Conservation (phyloP, 2,888 invertebrate species). For the Synergus laeviventris region DNA sequence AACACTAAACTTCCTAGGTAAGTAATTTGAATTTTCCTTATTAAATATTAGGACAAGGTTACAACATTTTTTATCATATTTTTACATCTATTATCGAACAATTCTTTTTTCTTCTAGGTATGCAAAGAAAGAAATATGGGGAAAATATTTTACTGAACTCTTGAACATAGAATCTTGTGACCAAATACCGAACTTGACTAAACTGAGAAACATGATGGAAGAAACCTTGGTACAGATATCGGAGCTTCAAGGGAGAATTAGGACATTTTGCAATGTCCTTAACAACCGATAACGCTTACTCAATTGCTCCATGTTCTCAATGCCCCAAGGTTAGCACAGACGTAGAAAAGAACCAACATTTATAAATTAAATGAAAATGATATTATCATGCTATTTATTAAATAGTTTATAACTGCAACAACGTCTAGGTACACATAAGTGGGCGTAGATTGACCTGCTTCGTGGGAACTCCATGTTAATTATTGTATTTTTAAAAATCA, state of each 20-base stretch:
- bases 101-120: constrained; percentile 78
- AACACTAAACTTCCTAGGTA: constrained; percentile 85
- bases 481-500: constrained; percentile 38
- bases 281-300: constrained; percentile 75
- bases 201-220: constrained; percentile 75
- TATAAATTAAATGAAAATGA: constrained; percentile 64
- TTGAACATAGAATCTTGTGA: constrained; percentile 89
- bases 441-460: constrained; percentile 61
- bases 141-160: constrained; percentile 86
- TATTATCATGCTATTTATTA: constrained; percentile 72
- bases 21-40: constrained; percentile 46
- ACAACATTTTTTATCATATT: too few species aligned
- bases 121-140: constrained; percentile 86
- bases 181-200: constrained; percentile 84
- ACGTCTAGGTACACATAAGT: constrained; percentile 44
- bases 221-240: constrained; percentile 68
- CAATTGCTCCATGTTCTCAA: constrained; percentile 41
- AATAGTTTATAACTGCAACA: constrained; percentile 55
- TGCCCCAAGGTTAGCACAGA: constrained; percentile 55
- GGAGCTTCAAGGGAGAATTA: constrained; percentile 65
- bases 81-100: neutral
- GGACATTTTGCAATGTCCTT: constrained; percentile 71
- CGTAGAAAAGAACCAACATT: constrained; percentile 63
- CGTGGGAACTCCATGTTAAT: constrained; percentile 57
- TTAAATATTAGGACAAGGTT: too few species aligned